These are phyloP conservation scores for Diaphora mendica DNA, from an alignment of 2,888 invertebrate genomes.

Conservation along the genomic window DNA sequence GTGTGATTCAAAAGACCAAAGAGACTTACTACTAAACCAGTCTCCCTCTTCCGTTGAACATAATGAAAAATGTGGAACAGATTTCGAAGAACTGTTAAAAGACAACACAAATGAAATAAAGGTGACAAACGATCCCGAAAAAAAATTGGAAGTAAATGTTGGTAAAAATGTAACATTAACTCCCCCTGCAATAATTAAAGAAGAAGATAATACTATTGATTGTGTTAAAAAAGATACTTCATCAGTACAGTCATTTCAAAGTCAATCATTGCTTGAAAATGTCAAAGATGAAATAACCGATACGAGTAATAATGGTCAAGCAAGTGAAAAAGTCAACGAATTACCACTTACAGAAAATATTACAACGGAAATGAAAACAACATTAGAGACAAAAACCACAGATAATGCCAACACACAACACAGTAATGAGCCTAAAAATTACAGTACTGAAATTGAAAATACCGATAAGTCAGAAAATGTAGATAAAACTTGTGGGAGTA, in stretches of 20 bases:
- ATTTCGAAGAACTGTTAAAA: conserved; percentile 83
- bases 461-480: conserved; percentile 14
- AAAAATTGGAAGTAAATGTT: conserved; percentile 78
- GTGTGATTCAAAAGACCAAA: conserved; percentile 55
- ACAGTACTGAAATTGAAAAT: conserved; percentile 22
- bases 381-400: conserved; percentile 19
- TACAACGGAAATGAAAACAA: conserved; percentile 12
- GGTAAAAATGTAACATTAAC: conserved; percentile 72
- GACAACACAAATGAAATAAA: conserved; percentile 84
- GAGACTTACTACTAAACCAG: conserved; percentile 48
- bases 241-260: conserved; percentile 16
- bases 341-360: conserved; percentile 28
- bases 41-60: conserved; percentile 48
- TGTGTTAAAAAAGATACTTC: conserved; percentile 36
- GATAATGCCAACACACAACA: conserved; percentile 16
- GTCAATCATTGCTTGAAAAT: conserved; percentile 14
- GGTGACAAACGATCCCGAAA: conserved; percentile 75
- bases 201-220: conserved; percentile 50
- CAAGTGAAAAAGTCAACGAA: conserved; percentile 25
- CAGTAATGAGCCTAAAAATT: conserved; percentile 23
- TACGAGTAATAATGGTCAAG: conserved; percentile 10
- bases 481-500: conserved; percentile 22
- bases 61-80: conserved; percentile 76
- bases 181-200: conserved; percentile 47
- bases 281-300: conserved; percentile 35